phyloP scores from a whole-genome alignment of 2,888 invertebrate species.

The Bugulina stolonifera region DNA sequence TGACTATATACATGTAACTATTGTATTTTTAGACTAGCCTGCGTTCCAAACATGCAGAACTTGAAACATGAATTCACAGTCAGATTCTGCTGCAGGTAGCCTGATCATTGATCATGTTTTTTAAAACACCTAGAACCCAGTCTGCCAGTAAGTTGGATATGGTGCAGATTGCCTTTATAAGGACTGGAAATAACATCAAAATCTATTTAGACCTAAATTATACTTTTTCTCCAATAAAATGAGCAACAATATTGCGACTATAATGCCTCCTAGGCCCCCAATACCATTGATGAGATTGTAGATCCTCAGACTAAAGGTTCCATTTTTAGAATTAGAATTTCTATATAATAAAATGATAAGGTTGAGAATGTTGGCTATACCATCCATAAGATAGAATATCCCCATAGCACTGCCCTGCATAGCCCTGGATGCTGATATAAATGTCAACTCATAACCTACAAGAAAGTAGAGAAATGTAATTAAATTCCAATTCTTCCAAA shows the following conservation, averaged over 20 bases:
- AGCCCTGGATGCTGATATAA: constrained; percentile 4
- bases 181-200: no score
- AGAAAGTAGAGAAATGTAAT: no score
- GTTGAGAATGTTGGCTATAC: neutral
- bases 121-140: no score
- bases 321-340: neutral
- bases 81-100: no score
- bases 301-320: neutral
- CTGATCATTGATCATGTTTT: no score
- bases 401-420: constrained; percentile 22
- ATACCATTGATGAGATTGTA: neutral
- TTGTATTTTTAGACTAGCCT: no score
- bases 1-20: no score
- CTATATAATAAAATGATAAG: neutral
- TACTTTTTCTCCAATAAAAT: neutral
- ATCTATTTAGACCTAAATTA: constrained; percentile 11
- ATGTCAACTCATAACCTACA: constrained; percentile 17
- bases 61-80: no score
- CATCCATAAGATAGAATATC: constrained; percentile 14
- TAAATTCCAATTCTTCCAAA: no score
- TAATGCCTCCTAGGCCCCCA: neutral
- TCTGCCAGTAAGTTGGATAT: no score
- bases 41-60: no score
- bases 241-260: neutral
- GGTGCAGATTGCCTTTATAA: no score